Conservation (phyloP, 2,888 invertebrate genomes). For the Trichacis sp. region DNA sequence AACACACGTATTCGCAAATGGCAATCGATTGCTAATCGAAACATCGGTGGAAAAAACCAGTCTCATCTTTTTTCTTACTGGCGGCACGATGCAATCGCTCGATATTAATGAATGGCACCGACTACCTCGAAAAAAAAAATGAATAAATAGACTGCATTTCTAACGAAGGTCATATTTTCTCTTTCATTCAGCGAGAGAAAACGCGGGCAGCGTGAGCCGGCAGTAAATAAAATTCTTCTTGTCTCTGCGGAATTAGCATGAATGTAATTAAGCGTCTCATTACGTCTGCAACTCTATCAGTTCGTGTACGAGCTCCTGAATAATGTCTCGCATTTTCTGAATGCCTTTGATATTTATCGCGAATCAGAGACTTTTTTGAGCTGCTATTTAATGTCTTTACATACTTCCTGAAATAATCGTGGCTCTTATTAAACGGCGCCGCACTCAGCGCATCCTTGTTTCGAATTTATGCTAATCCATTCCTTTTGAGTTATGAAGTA, state of each 20-base stretch:
- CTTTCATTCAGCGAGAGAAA: slow-evolving; percentile 8
- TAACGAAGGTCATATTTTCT: slow-evolving; percentile 28
- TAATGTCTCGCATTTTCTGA: background rate
- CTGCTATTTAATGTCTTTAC: slow-evolving; percentile 31
- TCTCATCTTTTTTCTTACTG: slow-evolving; percentile 38
- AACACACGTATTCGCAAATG: slow-evolving; percentile 25
- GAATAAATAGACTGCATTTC: slow-evolving; percentile 18
- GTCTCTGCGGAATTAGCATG: background rate
- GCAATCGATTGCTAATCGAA: slow-evolving; percentile 31
- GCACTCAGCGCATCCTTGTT: slow-evolving; percentile 35
- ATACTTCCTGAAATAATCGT: slow-evolving; percentile 32
- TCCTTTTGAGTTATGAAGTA: slow-evolving; percentile 43
- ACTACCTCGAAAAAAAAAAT: slow-evolving; percentile 12
- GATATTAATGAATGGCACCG: slow-evolving; percentile 29
- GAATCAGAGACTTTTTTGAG: slow-evolving; percentile 12
- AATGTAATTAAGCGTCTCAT: background rate
- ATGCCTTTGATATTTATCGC: background rate
- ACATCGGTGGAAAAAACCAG: slow-evolving; percentile 34
- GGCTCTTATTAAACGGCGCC: slow-evolving; percentile 37
- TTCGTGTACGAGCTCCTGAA: background rate
- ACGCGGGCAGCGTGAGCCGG: background rate
- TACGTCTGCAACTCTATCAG: background rate
- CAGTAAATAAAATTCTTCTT: background rate
- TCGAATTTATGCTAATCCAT: slow-evolving; percentile 42
- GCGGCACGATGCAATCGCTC: slow-evolving; percentile 36